Base-by-base conservation (phyloP, 1,140 invertebrate species). In the Paraescarpia echinospica region DNA sequence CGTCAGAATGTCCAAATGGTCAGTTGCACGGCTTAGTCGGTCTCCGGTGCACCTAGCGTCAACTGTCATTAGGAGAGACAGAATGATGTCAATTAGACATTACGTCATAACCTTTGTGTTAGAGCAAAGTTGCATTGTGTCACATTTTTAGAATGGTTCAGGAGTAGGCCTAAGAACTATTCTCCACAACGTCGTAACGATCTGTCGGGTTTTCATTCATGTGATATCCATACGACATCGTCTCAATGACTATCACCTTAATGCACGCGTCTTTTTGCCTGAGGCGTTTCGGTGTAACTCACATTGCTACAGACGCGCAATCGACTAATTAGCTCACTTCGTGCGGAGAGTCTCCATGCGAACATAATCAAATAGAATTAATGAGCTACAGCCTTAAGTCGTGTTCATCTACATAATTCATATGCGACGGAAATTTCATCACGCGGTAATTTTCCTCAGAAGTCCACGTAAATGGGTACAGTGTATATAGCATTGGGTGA, bases 281-380 rank as follows among this genome's bases (percentile, higher is more conserved):
- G 59, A 77, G 27, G 59, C 59, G 59, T 12, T 27, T 18, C 59
- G 14, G 9, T 77, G 27, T 77, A 31, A 77, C 27, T 77, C 59
- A 31, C 59, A 18, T 77, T 77, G 59, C 59, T 77, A 77, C 59
- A 2, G 59, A 77, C 59, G 12, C 59, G 59, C 59, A 77, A 77
- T 77, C 59, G 59, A 77, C 59, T 77, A 77, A 77, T 77, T 77
- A 77, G 59, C 59, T 77, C 59, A 31, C 59, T 18, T 18, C 59
- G 59, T 77, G 27, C 59, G 9, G 4, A 18, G 59, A 77, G 18
- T 77, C 27, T 77, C 22, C 59, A 77, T 77, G 59, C 59, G 59
- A 77, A 77, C 59, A 77, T 77, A 27, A 77, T 77, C 59, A 77
- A 77, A 77, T 77, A 77, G 59, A 77, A 77, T 77, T 77, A 77